Evolutionary conservation across 2,797 vertebrate species (phyloP).

Genomic region (Sebastes itinus): DNA sequence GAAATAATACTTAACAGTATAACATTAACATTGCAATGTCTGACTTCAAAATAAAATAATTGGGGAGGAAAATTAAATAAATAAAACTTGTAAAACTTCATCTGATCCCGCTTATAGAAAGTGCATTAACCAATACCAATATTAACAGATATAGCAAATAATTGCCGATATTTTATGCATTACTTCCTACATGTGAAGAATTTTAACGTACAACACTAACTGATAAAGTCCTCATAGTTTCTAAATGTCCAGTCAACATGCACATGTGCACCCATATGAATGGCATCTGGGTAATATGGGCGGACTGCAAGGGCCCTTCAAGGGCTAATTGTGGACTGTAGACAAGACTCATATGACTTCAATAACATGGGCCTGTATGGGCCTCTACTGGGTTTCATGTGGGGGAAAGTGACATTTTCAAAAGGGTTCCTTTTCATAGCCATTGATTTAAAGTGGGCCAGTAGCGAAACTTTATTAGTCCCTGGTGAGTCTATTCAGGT

Average conservation of each 20-base stretch:
- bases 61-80: too few relatives aligned
- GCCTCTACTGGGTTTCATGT: neutral
- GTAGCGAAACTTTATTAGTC: neutral
- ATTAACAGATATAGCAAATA: neutral
- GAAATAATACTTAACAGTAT: neutral
- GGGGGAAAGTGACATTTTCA: neutral
- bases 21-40: neutral
- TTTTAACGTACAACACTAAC: neutral
- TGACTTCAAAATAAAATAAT: too few relatives aligned
- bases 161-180: neutral
- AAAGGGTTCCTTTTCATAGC: neutral
- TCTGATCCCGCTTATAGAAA: neutral
- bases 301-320: neutral
- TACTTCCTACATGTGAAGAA: neutral
- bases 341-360: neutral
- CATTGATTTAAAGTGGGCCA: neutral
- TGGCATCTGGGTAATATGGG: neutral
- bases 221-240: neutral
- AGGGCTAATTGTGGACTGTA: neutral
- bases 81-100: too few relatives aligned
- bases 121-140: neutral
- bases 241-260: neutral
- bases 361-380: neutral
- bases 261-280: neutral
- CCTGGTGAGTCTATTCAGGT: neutral